Percentiles rank a stretch among this genome's conserved stretches.
phyloP scores from a whole-genome alignment of 2,113 vertebrate genomes.

The Axis porcinus region DNA sequence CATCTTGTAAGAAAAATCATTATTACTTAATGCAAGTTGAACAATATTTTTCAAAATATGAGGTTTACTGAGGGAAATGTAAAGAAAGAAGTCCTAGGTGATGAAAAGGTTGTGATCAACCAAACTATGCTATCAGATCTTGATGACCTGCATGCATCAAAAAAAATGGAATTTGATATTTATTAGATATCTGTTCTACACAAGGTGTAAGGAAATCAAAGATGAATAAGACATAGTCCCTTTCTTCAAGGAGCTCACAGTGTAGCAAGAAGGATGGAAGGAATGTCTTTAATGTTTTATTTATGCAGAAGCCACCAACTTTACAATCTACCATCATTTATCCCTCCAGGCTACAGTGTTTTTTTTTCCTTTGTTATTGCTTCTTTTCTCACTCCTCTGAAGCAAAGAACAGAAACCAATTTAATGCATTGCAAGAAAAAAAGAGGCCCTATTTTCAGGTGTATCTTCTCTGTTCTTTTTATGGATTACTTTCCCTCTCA shows the following conservation, averaged over 20 bases:
- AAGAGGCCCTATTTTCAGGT: neutral
- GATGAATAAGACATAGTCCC: neutral
- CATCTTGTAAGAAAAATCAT: neutral
- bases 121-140: neutral
- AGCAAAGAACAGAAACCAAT: neutral
- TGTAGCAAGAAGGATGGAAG: neutral
- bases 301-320: neutral
- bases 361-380: neutral
- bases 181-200: neutral
- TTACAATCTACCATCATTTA: neutral
- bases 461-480: neutral
- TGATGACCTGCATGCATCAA: neutral
- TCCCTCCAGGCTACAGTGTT: neutral
- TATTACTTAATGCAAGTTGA: neutral
- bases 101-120: neutral
- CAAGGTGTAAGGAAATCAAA: neutral
- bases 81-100: neutral
- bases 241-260: neutral
- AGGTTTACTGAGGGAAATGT: neutral
- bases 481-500: neutral
- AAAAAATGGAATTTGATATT: slow-evolving; percentile 8
- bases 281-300: neutral
- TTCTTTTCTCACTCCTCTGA: neutral
- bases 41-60: slow-evolving; percentile 19
- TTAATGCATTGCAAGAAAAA: neutral